Conservation (phyloP, 2,797 vertebrate species). For the Chrosomus eos region DNA sequence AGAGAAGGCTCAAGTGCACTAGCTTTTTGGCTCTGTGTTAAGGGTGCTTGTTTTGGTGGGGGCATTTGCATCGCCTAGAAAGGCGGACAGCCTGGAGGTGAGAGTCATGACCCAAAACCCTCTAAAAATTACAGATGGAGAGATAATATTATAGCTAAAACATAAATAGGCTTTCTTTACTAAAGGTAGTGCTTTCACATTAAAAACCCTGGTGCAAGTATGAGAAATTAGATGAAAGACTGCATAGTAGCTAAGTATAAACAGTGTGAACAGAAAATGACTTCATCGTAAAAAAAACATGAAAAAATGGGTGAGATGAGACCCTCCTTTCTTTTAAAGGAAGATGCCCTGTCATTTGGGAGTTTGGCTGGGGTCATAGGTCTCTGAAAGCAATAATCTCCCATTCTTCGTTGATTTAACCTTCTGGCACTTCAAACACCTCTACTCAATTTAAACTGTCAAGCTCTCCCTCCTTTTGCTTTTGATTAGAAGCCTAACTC, state of each 20-base stretch:
- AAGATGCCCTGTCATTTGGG: background rate
- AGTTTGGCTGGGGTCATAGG: background rate
- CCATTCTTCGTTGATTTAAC: constrained; percentile 32
- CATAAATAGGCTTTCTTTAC: background rate
- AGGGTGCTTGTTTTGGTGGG: background rate
- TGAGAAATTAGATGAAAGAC: background rate
- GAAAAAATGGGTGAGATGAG: background rate
- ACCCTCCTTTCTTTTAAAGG: background rate
- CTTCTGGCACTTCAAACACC: constrained; percentile 49
- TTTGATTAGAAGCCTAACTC: constrained; percentile 54
- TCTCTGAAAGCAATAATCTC: constrained; percentile 36
- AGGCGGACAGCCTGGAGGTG: background rate
- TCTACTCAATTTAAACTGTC: constrained; percentile 42
- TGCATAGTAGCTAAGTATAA: background rate
- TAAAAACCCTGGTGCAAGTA: background rate
- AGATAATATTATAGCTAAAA: background rate
- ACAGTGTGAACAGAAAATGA: background rate
- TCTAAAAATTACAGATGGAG: constrained; percentile 1
- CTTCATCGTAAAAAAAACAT: background rate
- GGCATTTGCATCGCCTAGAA: background rate
- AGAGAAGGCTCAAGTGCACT: background rate
- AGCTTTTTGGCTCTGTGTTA: constrained; percentile 3
- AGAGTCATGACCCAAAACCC: constrained; percentile 12
- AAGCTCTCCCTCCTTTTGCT: constrained; percentile 5
- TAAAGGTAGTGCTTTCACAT: background rate